These are phyloP conservation scores for Siniperca knerii DNA, from an alignment of 2,113 vertebrate genomes.

Conservation along the genomic window DNA sequence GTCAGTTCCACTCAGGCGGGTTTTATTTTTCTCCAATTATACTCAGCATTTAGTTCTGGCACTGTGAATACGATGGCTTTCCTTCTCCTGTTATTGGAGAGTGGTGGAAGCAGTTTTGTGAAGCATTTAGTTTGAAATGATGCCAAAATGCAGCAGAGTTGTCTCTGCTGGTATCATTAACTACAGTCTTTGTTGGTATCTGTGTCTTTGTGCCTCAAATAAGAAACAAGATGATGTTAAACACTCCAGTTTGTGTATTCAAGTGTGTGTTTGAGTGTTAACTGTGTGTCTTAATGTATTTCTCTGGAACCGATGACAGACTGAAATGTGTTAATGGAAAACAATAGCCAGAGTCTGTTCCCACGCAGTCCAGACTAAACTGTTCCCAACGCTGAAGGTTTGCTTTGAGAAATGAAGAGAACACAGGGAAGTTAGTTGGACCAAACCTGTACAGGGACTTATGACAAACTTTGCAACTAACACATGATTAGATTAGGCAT, in stretches of 20 bases:
- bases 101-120: not conserved
- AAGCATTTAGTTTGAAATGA: conserved; percentile 30
- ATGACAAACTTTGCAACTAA: not conserved
- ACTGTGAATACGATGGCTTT: not conserved
- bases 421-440: not conserved
- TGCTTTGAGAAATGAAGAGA: not conserved
- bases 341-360: not conserved
- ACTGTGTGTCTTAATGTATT: not conserved
- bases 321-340: not conserved
- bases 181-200: not conserved
- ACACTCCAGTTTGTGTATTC: not conserved
- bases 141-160: not conserved
- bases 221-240: not conserved
- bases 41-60: not conserved
- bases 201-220: not conserved
- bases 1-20: not conserved
- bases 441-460: not conserved
- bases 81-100: conserved; percentile 13
- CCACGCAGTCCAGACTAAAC: not conserved
- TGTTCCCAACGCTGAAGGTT: not conserved
- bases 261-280: not conserved
- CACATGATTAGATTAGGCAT: not conserved
- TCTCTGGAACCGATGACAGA: not conserved
- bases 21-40: conserved; percentile 8
- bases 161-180: conserved; percentile 25